These are phyloP conservation scores for Bettongia penicillata DNA, from an alignment of 2,113 vertebrate species.

Conservation along the genomic window DNA sequence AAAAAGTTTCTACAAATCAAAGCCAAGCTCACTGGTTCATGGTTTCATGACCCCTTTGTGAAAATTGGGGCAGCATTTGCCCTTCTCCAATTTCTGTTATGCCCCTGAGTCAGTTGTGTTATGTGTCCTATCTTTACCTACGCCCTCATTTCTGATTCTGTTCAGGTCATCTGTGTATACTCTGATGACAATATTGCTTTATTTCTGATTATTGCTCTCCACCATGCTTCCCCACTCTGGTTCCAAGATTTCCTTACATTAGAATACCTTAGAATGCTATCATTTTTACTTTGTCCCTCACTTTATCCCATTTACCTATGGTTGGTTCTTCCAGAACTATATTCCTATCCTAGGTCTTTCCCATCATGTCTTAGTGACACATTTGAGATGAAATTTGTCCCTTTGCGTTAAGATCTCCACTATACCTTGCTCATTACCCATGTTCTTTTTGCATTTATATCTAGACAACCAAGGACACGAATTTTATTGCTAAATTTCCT, in stretches of 20 bases:
- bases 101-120: neutral
- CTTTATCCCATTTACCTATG: neutral
- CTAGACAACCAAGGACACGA: no score
- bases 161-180: neutral
- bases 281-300: neutral
- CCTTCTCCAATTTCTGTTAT: no score
- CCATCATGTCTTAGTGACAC: neutral
- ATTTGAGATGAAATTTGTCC: neutral
- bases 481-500: no score
- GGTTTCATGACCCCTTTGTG: no score
- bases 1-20: no score
- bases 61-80: no score
- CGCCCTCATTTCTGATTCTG: neutral
- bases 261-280: neutral
- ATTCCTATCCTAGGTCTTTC: neutral
- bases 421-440: neutral
- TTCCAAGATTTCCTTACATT: neutral
- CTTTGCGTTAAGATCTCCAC: neutral
- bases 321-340: neutral
- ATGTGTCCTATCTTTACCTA: neutral
- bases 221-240: neutral
- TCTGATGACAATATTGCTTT: neutral
- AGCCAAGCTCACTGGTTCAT: no score
- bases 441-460: no score
- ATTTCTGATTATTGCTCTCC: neutral